Evolutionary conservation across 2,113 vertebrate genomes (phyloP).

Genomic region (Leptodactylus fuscus): DNA sequence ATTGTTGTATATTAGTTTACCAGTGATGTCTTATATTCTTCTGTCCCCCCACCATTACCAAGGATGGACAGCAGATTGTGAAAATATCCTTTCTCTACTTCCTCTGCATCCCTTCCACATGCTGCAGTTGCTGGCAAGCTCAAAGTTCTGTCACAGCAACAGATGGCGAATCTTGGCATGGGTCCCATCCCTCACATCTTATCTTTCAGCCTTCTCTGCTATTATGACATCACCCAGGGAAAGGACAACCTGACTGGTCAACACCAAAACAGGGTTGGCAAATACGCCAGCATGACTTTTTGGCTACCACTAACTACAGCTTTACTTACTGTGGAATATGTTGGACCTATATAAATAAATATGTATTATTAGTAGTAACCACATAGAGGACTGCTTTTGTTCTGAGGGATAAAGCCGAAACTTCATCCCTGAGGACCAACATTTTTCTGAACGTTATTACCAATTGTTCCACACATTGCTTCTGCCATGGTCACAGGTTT

Average conservation of each 20-base stretch:
- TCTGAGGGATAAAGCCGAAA: neutral
- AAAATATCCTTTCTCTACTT: neutral
- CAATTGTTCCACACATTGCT: too few species aligned
- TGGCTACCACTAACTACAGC: neutral
- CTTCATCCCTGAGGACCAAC: neutral
- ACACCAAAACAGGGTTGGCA: neutral
- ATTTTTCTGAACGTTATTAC: too few species aligned
- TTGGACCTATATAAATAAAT: too few species aligned
- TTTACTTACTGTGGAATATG: neutral
- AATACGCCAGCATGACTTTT: neutral
- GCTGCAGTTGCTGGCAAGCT: conserved; percentile 1
- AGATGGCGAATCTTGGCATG: neutral
- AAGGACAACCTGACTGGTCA: neutral
- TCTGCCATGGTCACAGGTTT: too few species aligned
- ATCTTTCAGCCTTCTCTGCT: neutral
- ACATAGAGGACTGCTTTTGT: too few species aligned
- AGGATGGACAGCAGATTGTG: neutral
- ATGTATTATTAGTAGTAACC: too few species aligned
- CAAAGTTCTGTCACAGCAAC: conserved; percentile 2
- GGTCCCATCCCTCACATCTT: neutral
- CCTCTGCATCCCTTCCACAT: neutral
- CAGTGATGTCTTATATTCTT: too few species aligned
- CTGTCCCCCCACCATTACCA: neutral
- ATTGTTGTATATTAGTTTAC: too few species aligned
- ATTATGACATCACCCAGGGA: neutral